These are phyloP conservation scores for Agonopterix heracliana DNA, from an alignment of 2,888 invertebrate species.

Conservation along the genomic window DNA sequence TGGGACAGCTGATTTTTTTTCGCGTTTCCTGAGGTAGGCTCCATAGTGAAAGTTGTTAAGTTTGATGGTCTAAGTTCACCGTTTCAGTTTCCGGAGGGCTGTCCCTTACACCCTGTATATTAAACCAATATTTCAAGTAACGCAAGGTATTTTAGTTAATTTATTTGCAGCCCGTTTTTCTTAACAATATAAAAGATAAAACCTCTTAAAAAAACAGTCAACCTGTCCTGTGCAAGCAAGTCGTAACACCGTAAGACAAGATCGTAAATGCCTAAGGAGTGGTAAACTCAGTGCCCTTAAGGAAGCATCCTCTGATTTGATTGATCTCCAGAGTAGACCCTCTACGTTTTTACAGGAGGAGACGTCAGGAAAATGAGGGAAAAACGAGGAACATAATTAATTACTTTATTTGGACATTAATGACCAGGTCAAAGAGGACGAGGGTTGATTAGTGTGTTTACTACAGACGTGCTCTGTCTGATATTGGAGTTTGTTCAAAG, in stretches of 20 bases:
- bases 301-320: slow-evolving; percentile 58
- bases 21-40: no score
- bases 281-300: slow-evolving; percentile 17
- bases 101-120: no score
- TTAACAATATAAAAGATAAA: slow-evolving; percentile 19
- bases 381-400: slow-evolving; percentile 68
- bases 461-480: slow-evolving; percentile 35
- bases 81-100: no score
- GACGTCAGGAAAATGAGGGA: slow-evolving; percentile 61
- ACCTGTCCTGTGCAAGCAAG: slow-evolving; percentile 36
- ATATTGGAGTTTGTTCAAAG: slow-evolving; percentile 29
- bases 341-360: slow-evolving; percentile 58
- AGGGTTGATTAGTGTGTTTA: slow-evolving; percentile 66
- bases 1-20: no score
- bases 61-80: no score
- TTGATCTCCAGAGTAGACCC: slow-evolving; percentile 58
- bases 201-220: slow-evolving; percentile 33
- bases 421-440: slow-evolving; percentile 61
- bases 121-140: neutral
- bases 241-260: slow-evolving; percentile 40
- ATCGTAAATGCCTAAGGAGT: slow-evolving; percentile 38
- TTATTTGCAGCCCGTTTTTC: neutral
- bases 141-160: no score
- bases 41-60: no score
- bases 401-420: slow-evolving; percentile 75